Evolutionary conservation across 2,113 vertebrate species (phyloP).

Genomic region (Trogon melanurus): DNA sequence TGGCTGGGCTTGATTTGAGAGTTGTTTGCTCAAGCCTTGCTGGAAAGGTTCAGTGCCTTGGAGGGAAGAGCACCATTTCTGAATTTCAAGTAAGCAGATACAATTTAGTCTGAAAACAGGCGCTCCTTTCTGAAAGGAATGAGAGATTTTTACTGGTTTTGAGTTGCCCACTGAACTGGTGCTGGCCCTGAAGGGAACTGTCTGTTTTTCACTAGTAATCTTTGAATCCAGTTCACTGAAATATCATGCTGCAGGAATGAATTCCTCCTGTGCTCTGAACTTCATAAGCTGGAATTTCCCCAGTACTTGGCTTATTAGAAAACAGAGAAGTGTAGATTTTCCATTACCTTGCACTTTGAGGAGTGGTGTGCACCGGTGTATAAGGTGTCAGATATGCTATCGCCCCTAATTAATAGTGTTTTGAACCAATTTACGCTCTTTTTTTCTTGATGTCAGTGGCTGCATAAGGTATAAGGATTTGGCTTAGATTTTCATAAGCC

Average conservation of each 20-base stretch:
- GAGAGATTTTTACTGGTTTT: neutral
- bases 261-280: constrained; percentile 43
- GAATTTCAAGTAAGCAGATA: neutral
- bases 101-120: neutral
- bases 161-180: neutral
- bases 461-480: neutral
- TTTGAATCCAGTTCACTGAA: neutral
- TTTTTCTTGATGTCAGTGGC: neutral
- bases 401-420: neutral
- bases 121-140: neutral
- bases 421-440: neutral
- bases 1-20: constrained; percentile 21
- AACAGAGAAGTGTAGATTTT: constrained; percentile 29
- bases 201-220: neutral
- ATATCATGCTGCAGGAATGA: constrained; percentile 29
- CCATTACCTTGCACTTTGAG: constrained; percentile 21
- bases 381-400: constrained; percentile 13
- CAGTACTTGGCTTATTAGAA: constrained; percentile 19
- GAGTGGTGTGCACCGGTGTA: neutral
- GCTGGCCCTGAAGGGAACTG: neutral
- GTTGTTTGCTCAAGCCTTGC: neutral
- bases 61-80: neutral
- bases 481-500: constrained; percentile 25
- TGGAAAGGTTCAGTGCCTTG: neutral
- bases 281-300: constrained; percentile 48